Percentiles rank a stretch among this genome's conserved stretches.
phyloP scores from a whole-genome alignment of 2,113 vertebrate species.

The Ophiodon elongatus region DNA sequence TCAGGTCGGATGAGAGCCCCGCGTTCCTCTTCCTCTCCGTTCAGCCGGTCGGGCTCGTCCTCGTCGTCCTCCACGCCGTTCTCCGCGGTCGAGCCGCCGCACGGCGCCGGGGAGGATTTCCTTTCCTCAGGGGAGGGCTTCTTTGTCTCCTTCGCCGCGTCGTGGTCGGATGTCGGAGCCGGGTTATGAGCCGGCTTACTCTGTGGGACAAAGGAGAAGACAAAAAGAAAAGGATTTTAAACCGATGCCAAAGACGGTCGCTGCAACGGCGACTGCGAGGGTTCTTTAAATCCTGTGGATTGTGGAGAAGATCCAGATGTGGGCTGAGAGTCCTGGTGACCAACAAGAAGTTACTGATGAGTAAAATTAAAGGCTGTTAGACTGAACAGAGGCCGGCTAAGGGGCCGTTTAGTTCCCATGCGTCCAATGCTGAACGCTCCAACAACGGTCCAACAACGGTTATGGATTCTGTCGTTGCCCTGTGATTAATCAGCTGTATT shows the following conservation, averaged over 20 bases:
- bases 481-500: constrained; percentile 40
- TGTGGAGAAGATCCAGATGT: constrained; percentile 5
- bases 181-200: constrained; percentile 83
- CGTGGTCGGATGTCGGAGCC: constrained; percentile 88
- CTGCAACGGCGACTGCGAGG: background rate
- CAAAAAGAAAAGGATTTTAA: background rate
- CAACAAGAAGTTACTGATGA: constrained; percentile 29
- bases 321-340: constrained; percentile 1
- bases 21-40: constrained; percentile 87
- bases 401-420: constrained; percentile 13
- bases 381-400: constrained; percentile 16
- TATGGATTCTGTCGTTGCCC: constrained; percentile 11
- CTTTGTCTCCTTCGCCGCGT: constrained; percentile 91
- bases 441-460: constrained; percentile 39
- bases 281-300: background rate
- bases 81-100: constrained; percentile 88
- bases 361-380: constrained; percentile 24
- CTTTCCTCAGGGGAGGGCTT: constrained; percentile 86
- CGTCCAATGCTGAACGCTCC: constrained; percentile 20
- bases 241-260: background rate
- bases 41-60: constrained; percentile 88
- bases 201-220: constrained; percentile 71
- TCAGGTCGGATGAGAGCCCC: constrained; percentile 91
- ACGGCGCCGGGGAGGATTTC: constrained; percentile 85
- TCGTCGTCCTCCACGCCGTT: constrained; percentile 91